These are phyloP conservation scores for Leguminivora glycinivorella DNA, from an alignment of 1,140 invertebrate genomes.

Conservation along the genomic window DNA sequence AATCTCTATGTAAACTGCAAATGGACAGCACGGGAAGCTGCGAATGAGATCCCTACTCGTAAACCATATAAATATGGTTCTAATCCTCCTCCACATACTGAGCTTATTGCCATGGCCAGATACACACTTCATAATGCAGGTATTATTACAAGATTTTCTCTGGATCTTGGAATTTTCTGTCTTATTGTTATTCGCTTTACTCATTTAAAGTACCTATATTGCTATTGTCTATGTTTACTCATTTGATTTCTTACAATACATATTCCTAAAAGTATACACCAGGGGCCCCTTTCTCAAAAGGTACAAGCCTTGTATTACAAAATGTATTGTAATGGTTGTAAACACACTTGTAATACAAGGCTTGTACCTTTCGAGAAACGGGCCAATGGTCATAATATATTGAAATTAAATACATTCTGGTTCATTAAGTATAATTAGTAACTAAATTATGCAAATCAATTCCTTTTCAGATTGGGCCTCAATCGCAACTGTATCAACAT, in stretches of 20 bases:
- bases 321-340: too few species aligned
- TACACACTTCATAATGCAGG: conserved; percentile 68
- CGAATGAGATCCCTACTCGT: conserved; percentile 45
- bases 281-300: too few species aligned
- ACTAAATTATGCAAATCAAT: conserved; percentile 13
- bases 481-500: conserved; percentile 85
- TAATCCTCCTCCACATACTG: conserved; percentile 65
- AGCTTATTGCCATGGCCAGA: conserved; percentile 70
- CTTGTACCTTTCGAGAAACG: too few species aligned
- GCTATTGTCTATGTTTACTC: background rate
- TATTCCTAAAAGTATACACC: background rate
- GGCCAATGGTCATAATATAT: background rate
- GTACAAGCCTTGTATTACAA: too few species aligned
- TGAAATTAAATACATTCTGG: background rate
- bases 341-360: too few species aligned
- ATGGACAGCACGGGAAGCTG: conserved; percentile 34
- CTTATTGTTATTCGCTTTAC: too few species aligned
- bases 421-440: background rate
- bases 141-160: conserved; percentile 35
- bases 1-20: conserved; percentile 49
- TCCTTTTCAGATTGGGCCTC: conserved; percentile 84
- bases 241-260: background rate
- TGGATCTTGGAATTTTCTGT: too few species aligned
- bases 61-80: conserved; percentile 34
- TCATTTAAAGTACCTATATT: too few species aligned